Base-by-base conservation (phyloP, 2,113 vertebrate genomes). In the Tenrec ecaudatus region DNA sequence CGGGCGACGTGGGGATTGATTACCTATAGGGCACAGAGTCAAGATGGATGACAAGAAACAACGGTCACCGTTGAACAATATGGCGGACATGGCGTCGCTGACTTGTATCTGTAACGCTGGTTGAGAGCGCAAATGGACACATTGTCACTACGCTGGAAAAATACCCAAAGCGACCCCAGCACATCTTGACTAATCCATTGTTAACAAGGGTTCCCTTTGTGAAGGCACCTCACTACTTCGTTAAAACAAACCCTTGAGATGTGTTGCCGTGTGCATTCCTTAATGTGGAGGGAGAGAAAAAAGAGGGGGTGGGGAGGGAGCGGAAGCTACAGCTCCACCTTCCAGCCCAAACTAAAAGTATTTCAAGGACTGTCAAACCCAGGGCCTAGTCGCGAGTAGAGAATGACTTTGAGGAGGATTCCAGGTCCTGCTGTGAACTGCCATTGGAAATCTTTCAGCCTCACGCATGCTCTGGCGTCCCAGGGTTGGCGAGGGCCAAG, bases 401-500 rank as follows among this genome's bases (percentile, higher is more conserved):
- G 80, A 60, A 16, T 12, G 62, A 38, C 27, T 89, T 94, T 79
- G 33, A 10, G 78, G 62, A n/a, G 27, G 57, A 15, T 17, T 29
- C 15, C 27, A 89, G 88, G 7, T 25, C 47, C 47, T 53, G 47
- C 40, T 40, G 40, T 40, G 40, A 20, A 64, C 78, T 87, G 23
- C 58, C 40, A 12, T 0, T 43, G 76, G 64, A 90, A 77, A 93
- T 68, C 90, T 90, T 83, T 83, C 69, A 58, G 47, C 76, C 58
- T 57, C 3, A 78, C 78, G 27, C 36, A 36, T 33, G 33, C 2
- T 4, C 4, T 7, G 20, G 10, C 0, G 2, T 33, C 68, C 79
- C 2, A 1, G 3, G 58, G 29, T 82, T n/a, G 64, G 20, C 19
- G 62, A 71, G 47, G 36, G 14, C 29, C 76, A 33, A 1, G 25